Evolutionary conservation across 2,888 invertebrate species (phyloP).

Genomic region (Nemotelus nigrinus): DNA sequence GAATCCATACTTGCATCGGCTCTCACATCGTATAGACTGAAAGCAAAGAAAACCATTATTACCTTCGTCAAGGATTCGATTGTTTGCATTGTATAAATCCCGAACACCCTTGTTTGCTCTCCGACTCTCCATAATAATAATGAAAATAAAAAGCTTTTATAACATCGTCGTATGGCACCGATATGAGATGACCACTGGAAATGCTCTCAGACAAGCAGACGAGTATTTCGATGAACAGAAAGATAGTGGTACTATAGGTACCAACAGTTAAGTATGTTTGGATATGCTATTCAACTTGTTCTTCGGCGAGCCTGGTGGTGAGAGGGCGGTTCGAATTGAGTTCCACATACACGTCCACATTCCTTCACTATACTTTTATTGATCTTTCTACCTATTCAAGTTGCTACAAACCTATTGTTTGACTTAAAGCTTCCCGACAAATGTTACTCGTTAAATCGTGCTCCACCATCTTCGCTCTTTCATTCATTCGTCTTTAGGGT

Average conservation of each 20-base stretch:
- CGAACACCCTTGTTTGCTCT: slow-evolving; percentile 55
- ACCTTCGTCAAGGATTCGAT: slow-evolving; percentile 52
- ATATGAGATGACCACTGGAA: slow-evolving; percentile 50
- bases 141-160: slow-evolving; percentile 56
- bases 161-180: slow-evolving; percentile 43
- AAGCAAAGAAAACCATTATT: slow-evolving; percentile 46
- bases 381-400: slow-evolving; percentile 43
- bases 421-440: slow-evolving; percentile 35
- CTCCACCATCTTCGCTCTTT: neutral
- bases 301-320: neutral
- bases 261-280: slow-evolving; percentile 43
- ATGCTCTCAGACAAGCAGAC: slow-evolving; percentile 47
- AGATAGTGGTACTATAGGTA: slow-evolving; percentile 11
- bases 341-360: slow-evolving; percentile 3
- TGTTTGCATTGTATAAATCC: slow-evolving; percentile 54
- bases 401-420: slow-evolving; percentile 39
- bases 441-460: slow-evolving; percentile 34
- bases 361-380: slow-evolving; percentile 8
- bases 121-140: slow-evolving; percentile 53
- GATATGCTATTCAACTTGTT: slow-evolving; percentile 23
- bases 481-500: slow-evolving; percentile 6
- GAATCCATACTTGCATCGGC: neutral
- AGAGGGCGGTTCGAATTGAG: neutral
- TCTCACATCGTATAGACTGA: slow-evolving; percentile 15
- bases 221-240: slow-evolving; percentile 1